phyloP scores from a whole-genome alignment of 2,888 invertebrate species.

The Polia nebulosa region DNA sequence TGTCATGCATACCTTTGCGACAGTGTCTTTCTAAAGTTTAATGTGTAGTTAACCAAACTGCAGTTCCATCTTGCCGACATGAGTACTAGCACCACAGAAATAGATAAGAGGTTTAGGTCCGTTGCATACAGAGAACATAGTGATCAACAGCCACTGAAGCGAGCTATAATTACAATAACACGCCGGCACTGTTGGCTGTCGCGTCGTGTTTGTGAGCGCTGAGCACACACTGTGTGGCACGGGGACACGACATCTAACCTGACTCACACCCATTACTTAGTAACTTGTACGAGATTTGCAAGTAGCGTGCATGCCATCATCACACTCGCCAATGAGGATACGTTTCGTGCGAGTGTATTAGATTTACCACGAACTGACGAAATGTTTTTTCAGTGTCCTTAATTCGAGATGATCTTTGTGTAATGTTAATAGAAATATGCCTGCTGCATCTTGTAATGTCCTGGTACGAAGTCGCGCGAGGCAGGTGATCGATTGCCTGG shows the following conservation, averaged over 20 bases:
- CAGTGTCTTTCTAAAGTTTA: neutral
- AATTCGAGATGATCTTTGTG: neutral
- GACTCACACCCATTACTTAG: neutral
- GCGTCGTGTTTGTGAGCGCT: slow-evolving; percentile 21
- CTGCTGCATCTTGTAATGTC: neutral
- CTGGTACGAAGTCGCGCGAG: neutral
- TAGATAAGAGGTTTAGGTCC: neutral
- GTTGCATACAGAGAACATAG: neutral
- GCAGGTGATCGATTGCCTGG: slow-evolving; percentile 16
- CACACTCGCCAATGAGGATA: neutral
- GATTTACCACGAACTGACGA: neutral
- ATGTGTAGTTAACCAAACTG: neutral
- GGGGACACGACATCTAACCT: neutral
- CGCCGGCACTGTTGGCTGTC: neutral
- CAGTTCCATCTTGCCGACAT: no score
- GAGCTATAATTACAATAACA: slow-evolving; percentile 38
- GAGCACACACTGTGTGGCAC: slow-evolving; percentile 3
- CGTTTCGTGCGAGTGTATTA: neutral
- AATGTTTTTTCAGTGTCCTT: neutral
- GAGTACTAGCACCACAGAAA: neutral
- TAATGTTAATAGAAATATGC: neutral
- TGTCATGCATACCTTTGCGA: neutral
- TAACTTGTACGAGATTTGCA: neutral
- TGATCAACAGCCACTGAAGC: neutral
- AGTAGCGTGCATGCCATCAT: neutral